Base-by-base conservation (phyloP, 2,113 vertebrate species). In the Scopus umbretta region DNA sequence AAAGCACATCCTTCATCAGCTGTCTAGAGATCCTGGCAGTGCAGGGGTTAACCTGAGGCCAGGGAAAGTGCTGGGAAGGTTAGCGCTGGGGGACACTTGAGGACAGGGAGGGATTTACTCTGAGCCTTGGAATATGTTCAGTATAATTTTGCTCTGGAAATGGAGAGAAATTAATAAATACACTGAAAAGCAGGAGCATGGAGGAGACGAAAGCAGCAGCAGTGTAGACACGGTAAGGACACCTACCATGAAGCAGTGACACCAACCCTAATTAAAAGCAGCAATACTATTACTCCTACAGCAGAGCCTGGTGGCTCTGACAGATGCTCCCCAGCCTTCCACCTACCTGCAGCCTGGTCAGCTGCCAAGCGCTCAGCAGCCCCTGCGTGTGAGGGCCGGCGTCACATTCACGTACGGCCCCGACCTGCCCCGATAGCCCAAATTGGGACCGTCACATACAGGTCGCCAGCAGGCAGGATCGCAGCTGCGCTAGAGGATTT, bases 301-400 rank as follows among this genome's bases (percentile, higher is more conserved):
- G 65, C 56, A 78, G 78, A 53, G 29, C 20, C 29, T 5, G 2
- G 50, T 1, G 2, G 45, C 61, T 72, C 34, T 58, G 72, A 30
- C 12, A 17, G n/a, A 55, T 16, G 42, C 47, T 81, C 12, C 38
- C 58, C 1, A 2, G 34, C 34, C 21, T 84, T 49, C 32, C 32
- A 59, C 30, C 43, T 43, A 26, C 62, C 66, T 34, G 58, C 56
- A 67, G n/a, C 21, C 1, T 2, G 7, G 11, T 65, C 59, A 62
- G 67, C 34, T 47, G 40, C 61, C 0, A 0, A 45, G 36, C 10
- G 36, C 30, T 50, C 47, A 40, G 50, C 71, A 71, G 32, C 8
- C 45, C 29, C 20, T 18, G 10, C 0, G 4, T 1, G 0, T 0
- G 1, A 58, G 21, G 29, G 19, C 43, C 5, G 1, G 16, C 16